A percentile compares a stretch with the other conserved stretches of the same genome.
Conservation (phyloP, 2,113 vertebrate genomes). For the Boleophthalmus pectinirostris region DNA sequence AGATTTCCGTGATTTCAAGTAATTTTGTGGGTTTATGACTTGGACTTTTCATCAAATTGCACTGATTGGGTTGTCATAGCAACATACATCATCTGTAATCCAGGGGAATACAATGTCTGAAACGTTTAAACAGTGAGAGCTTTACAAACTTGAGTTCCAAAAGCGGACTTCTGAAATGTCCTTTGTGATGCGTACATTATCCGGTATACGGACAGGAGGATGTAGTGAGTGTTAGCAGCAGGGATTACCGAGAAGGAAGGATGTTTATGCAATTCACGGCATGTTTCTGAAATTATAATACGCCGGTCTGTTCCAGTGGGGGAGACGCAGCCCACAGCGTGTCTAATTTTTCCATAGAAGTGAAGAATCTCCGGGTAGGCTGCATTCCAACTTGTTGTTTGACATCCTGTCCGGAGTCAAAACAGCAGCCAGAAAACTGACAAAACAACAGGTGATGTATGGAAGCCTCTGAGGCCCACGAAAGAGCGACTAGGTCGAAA, state of each 20-base stretch:
- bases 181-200: neutral
- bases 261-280: constrained; percentile 52
- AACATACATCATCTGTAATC: neutral
- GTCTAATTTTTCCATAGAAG: constrained; percentile 67
- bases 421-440: constrained; percentile 23
- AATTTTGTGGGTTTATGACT: neutral
- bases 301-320: constrained; percentile 58
- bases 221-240: constrained; percentile 37
- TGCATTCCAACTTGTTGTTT: constrained; percentile 51
- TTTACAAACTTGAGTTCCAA: neutral
- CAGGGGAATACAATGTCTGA: neutral
- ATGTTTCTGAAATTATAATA: constrained; percentile 67
- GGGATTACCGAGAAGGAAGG: constrained; percentile 47
- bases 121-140: neutral
- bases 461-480: neutral
- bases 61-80: constrained; percentile 8
- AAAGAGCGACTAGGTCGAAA: neutral
- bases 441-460: neutral
- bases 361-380: constrained; percentile 50
- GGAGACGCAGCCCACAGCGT: constrained; percentile 45
- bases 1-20: neutral
- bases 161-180: neutral
- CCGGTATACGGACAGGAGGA: constrained; percentile 6
- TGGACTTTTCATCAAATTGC: neutral
- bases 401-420: constrained; percentile 37